Conservation (phyloP, 1,140 invertebrate species). For the Polypedilum vanderplanki region DNA sequence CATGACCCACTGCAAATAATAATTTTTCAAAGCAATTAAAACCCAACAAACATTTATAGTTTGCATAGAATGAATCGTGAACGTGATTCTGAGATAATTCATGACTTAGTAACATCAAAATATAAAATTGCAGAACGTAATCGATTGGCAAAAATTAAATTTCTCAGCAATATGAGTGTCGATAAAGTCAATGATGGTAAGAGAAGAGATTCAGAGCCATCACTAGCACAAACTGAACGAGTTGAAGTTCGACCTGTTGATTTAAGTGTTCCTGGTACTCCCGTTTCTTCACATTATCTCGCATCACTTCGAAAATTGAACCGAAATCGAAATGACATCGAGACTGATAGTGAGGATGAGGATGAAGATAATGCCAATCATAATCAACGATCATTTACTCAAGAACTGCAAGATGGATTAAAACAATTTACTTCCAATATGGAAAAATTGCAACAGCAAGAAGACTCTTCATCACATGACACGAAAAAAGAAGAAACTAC, state of each 20-base stretch:
- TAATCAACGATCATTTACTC: neutral
- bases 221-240: neutral
- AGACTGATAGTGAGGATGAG: neutral
- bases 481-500: neutral
- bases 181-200: neutral
- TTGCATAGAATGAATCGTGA: neutral
- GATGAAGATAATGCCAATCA: neutral
- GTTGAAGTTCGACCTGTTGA: neutral
- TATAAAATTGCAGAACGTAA: slow-evolving; percentile 24
- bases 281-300: neutral
- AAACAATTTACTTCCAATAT: slow-evolving; percentile 2
- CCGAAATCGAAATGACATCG: neutral
- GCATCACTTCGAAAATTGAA: neutral
- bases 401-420: neutral
- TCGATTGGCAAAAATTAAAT: slow-evolving; percentile 2
- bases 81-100: slow-evolving; percentile 5
- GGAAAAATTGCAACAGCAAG: neutral
- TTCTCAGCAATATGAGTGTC: neutral
- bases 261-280: neutral
- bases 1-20: neutral
- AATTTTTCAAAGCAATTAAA: neutral
- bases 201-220: neutral
- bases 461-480: neutral
- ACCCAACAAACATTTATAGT: neutral
- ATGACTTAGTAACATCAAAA: slow-evolving; percentile 23